phyloP scores from a whole-genome alignment of 2,888 invertebrate species.

The Lottia scabra region DNA sequence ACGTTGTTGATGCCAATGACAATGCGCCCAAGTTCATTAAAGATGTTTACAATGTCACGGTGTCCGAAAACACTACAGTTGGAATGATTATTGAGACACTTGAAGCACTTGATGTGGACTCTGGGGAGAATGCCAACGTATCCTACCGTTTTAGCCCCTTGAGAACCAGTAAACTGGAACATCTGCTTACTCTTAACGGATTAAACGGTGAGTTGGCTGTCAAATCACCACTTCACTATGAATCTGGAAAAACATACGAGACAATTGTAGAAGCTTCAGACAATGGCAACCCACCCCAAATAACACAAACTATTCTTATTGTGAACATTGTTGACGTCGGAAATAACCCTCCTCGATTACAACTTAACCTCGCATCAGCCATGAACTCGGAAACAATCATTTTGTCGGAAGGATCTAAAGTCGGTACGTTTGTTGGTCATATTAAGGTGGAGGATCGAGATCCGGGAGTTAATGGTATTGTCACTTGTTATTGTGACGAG shows the following conservation, averaged over 20 bases:
- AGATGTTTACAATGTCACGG: background rate
- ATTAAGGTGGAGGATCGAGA: slow-evolving; percentile 1
- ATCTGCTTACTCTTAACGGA: background rate
- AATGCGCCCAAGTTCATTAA: background rate
- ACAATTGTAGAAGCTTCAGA: background rate
- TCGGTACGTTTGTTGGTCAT: slow-evolving; percentile 5
- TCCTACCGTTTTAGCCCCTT: background rate
- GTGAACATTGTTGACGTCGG: background rate
- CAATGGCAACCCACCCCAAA: background rate
- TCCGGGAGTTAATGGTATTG: slow-evolving; percentile 6
- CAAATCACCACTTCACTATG: background rate
- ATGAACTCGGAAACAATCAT: slow-evolving; percentile 23
- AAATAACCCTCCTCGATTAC: slow-evolving; percentile 3
- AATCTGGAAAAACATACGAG: background rate
- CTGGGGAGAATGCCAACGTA: slow-evolving; percentile 1
- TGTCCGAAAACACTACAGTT: background rate
- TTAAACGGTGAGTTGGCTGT: background rate
- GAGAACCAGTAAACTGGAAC: background rate
- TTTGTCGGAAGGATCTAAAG: background rate
- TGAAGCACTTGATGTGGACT: background rate
- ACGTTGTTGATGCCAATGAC: background rate
- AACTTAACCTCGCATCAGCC: background rate
- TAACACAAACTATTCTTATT: background rate
- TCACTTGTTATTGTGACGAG: slow-evolving; percentile 20
- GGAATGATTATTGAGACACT: background rate